phyloP scores from a whole-genome alignment of 2,113 vertebrate species.

The Leptobrachium leishanense region DNA sequence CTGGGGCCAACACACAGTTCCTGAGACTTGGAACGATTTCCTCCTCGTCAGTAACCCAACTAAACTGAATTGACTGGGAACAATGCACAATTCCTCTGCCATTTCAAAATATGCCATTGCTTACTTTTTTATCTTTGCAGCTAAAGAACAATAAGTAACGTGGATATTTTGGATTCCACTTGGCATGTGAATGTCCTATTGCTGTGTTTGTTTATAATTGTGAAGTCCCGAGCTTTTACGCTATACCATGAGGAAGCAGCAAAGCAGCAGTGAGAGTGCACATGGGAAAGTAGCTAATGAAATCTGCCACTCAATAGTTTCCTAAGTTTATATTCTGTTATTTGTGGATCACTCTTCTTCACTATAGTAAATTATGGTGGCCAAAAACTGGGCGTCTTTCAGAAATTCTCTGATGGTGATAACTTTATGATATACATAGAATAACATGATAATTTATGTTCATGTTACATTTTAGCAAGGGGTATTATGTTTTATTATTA shows the following conservation, averaged over 20 bases:
- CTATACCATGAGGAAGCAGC: neutral
- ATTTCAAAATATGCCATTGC: slow-evolving; percentile 44
- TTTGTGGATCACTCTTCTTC: neutral
- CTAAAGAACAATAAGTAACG: neutral
- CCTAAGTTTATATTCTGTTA: slow-evolving; percentile 2
- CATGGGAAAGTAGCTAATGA: neutral
- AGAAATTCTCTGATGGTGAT: neutral
- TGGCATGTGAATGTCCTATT: neutral
- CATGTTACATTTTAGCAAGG: neutral
- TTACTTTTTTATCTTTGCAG: slow-evolving; percentile 16
- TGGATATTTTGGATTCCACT: neutral
- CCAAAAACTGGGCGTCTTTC: neutral
- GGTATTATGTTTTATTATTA: too few species aligned
- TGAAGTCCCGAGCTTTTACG: neutral
- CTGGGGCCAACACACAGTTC: slow-evolving; percentile 86
- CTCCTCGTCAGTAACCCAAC: slow-evolving; percentile 85
- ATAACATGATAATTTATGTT: neutral
- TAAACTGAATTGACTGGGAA: slow-evolving; percentile 66
- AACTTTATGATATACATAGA: too few species aligned
- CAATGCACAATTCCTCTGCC: slow-evolving; percentile 58
- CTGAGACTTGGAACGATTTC: slow-evolving; percentile 81
- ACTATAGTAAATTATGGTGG: too few species aligned
- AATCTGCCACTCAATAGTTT: slow-evolving; percentile 5
- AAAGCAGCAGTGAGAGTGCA: slow-evolving; percentile 1
- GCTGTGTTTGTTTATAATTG: neutral